Evolutionary conservation across 1,140 invertebrate species (phyloP), one percentile per base, ranked within the genome.

Genomic region (Spodoptera frugiperda): DNA sequence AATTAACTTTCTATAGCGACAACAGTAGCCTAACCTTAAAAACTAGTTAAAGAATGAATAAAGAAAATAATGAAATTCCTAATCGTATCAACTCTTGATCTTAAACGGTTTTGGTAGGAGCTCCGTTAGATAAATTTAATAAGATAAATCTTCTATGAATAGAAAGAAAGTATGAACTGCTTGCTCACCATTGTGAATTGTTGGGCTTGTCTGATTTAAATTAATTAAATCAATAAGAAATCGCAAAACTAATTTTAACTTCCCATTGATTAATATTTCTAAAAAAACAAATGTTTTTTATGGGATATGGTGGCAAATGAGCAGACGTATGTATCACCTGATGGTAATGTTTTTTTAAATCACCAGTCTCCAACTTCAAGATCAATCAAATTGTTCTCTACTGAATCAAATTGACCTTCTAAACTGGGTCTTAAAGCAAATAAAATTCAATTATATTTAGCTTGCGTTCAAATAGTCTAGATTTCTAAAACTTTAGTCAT

Each of bases 331-430:
- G n/a, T n/a, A n/a, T n/a, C n/a, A 25, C 1, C 5, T 25, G 0
- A 25, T 39, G 33, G 33, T 9, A 5, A 33, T 9, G 6, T 33
- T 2, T 2, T 2, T 33, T 6, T 33, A 33, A 3, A 3, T 30
- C 46, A 30, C n/a, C n/a, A 39, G 44, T 15, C 15, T 46, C 30
- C 30, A 30, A 61, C 21, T 48, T 49, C 33, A 9, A 15, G 11
- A 21, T 19, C n/a, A 73, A 61, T 73, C 19, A 49, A 73, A 61
- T 48, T 30, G 14, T 49, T 55, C 51, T 71, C 51, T 71, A 21
- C 4, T 55, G 49, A 1, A 33, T 39, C 33, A 9, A 39, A 71
- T 21, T 44, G 55, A 59, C 71, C 55, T 61, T 73, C 55, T 25
- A 15, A 59, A 33, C 49, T 49, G 30, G 14, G 61, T 61, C 59